Base-by-base conservation (phyloP, 1,140 invertebrate species). In the Rhyzopertha dominica region DNA sequence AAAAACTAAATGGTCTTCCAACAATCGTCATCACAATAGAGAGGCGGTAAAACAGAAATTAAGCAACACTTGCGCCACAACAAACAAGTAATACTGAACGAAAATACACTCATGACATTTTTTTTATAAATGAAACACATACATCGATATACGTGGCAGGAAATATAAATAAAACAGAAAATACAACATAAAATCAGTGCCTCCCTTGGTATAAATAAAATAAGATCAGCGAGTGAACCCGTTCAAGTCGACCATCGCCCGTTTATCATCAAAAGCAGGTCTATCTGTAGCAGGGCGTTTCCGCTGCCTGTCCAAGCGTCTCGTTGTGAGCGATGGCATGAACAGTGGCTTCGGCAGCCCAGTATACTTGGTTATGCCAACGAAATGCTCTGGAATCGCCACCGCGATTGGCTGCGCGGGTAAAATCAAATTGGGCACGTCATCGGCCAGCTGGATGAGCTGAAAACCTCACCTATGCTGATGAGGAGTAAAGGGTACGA, bases 321-420 rank as follows among this genome's bases (percentile, higher is more conserved):
- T 43, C 3, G 48, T 38, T 18, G 47, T 37, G 12, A 28, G 36
- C 14, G 47, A 45, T 2, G 51, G 30, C 29, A 53, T 40, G 7
- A 44, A 34, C 17, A 53, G 22, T 2, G 51, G 51, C 41, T 53
- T 53, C 0, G 51, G 51, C 30, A 49, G 45, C 2, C 13, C 29
- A 9, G 47, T 41, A 41, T 45, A 53, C 37, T 42, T 35, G 8
- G 37, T 36, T 12, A 34, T 28, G 31, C 18, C 38, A 10, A 20
- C 29, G 3, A 13, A 41, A 28, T 45, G 30, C 5, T 28, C 38
- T 20, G 49, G 49, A 23, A 51, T 51, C 12, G 49, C 47, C 30
- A 51, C 43, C 12, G 47, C 43, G 20, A 51, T 30, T n/a, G 43
- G 43, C 26, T 51, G 49, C 13, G 49, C 47, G 9, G 49, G 32